phyloP scores from a whole-genome alignment of 2,113 vertebrate genomes.

The Strix aluco region DNA sequence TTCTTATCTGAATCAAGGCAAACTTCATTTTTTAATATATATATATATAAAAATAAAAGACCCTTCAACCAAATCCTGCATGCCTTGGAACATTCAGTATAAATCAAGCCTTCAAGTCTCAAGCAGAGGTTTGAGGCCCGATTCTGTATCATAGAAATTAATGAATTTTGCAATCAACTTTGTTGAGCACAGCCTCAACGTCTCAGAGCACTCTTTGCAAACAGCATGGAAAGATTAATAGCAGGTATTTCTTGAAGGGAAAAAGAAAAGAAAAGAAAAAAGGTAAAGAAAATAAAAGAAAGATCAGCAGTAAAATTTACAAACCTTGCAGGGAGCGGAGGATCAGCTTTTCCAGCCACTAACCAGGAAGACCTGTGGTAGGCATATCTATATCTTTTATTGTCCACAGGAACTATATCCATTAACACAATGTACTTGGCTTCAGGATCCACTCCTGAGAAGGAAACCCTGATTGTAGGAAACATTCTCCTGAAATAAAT shows the following conservation, averaged over 20 bases:
- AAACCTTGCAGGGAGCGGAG: slow-evolving; percentile 94
- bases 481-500: slow-evolving; percentile 91
- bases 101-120: not conserved
- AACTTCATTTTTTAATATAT: not conserved
- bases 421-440: slow-evolving; percentile 97
- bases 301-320: not conserved
- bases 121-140: not conserved
- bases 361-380: slow-evolving; percentile 99
- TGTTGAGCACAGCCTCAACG: not conserved
- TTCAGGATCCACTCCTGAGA: slow-evolving; percentile 95
- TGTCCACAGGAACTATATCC: slow-evolving; percentile 98
- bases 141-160: not conserved
- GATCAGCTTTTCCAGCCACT: slow-evolving; percentile 97
- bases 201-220: not conserved
- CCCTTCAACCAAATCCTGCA: not conserved
- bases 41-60: not conserved
- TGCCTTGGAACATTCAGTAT: not conserved
- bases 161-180: not conserved
- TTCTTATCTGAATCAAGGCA: not conserved
- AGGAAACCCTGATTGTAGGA: slow-evolving; percentile 96
- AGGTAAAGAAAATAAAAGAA: not conserved
- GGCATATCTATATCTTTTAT: slow-evolving; percentile 97
- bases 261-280: no score
- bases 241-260: not conserved
- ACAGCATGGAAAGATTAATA: not conserved